Evolutionary conservation across 2,888 invertebrate genomes (phyloP).

Genomic region (Drosophila eohydei): DNA sequence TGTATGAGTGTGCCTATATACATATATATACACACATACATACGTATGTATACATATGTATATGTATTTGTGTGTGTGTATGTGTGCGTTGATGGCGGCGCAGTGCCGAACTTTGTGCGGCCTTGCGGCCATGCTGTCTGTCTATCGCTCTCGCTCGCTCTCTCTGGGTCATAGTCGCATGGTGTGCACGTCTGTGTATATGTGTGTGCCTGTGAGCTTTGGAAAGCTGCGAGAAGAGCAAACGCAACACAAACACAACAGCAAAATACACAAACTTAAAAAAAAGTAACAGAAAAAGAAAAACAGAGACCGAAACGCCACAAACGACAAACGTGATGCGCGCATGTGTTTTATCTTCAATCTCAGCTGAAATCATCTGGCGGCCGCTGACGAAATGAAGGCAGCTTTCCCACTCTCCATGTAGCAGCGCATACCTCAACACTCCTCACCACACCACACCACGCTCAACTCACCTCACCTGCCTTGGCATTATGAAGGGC

Average conservation of each 20-base stretch:
- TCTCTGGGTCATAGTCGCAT: slow-evolving; percentile 11
- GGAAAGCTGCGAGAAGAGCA: slow-evolving; percentile 53
- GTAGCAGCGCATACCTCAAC: slow-evolving; percentile 12
- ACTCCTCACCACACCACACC: slow-evolving; percentile 1
- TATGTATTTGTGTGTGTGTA: slow-evolving; percentile 11
- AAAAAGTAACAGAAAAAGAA: slow-evolving; percentile 37
- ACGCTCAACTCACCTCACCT: slow-evolving; percentile 25
- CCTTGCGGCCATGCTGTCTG: slow-evolving; percentile 62
- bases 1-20: slow-evolving; percentile 4
- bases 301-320: slow-evolving; percentile 52
- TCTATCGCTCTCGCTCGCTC: slow-evolving; percentile 27
- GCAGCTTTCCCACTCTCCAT: slow-evolving; percentile 20
- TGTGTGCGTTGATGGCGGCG: slow-evolving; percentile 33
- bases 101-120: slow-evolving; percentile 51
- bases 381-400: slow-evolving; percentile 52
- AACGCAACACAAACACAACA: slow-evolving; percentile 54
- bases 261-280: slow-evolving; percentile 27
- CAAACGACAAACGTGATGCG: slow-evolving; percentile 75
- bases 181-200: slow-evolving; percentile 16
- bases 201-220: slow-evolving; percentile 49
- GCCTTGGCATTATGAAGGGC: slow-evolving; percentile 71
- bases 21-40: neutral
- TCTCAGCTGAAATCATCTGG: slow-evolving; percentile 78
- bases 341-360: slow-evolving; percentile 79
- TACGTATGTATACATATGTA: neutral